These are phyloP conservation scores for Triops longicaudatus DNA, from an alignment of 1,140 invertebrate genomes.

Conservation along the genomic window DNA sequence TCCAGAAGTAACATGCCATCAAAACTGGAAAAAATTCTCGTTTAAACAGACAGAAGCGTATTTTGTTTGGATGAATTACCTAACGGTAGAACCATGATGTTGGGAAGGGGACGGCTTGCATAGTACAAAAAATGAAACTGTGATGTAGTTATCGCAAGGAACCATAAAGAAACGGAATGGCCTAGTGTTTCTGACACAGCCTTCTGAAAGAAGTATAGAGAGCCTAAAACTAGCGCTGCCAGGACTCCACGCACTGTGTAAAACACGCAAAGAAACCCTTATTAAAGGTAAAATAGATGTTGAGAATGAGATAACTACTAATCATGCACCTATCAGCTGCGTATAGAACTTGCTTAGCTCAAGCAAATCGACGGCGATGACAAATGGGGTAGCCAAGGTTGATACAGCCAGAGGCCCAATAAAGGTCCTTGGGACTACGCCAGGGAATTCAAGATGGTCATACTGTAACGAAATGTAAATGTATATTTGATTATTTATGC, in stretches of 20 bases:
- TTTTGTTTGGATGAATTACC: conserved; percentile 51
- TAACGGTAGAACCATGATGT: conserved; percentile 85
- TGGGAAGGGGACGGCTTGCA: conserved; percentile 84
- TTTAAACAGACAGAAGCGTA: conserved; percentile 29
- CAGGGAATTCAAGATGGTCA: conserved; percentile 96
- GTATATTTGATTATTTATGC: background rate
- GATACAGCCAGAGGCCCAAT: conserved; percentile 83
- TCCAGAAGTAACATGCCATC: conserved; percentile 73
- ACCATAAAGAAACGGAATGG: conserved; percentile 64
- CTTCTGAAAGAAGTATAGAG: conserved; percentile 62
- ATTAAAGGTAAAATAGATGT: conserved; percentile 27
- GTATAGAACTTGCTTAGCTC: conserved; percentile 75
- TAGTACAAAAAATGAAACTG: conserved; percentile 99
- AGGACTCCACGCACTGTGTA: conserved; percentile 73
- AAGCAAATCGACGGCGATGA: conserved; percentile 56
- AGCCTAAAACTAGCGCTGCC: conserved; percentile 60
- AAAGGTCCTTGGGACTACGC: conserved; percentile 95
- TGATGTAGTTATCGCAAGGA: conserved; percentile 70
- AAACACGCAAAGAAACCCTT: conserved; percentile 31
- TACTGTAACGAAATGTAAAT: conserved; percentile 58
- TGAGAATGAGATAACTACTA: conserved; percentile 22
- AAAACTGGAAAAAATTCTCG: conserved; percentile 60
- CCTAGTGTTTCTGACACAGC: conserved; percentile 70
- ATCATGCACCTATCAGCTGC: conserved; percentile 76
- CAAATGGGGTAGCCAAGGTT: conserved; percentile 63